Evolutionary conservation across 2,797 vertebrate genomes (phyloP).

Genomic region (Epinephelus coioides): DNA sequence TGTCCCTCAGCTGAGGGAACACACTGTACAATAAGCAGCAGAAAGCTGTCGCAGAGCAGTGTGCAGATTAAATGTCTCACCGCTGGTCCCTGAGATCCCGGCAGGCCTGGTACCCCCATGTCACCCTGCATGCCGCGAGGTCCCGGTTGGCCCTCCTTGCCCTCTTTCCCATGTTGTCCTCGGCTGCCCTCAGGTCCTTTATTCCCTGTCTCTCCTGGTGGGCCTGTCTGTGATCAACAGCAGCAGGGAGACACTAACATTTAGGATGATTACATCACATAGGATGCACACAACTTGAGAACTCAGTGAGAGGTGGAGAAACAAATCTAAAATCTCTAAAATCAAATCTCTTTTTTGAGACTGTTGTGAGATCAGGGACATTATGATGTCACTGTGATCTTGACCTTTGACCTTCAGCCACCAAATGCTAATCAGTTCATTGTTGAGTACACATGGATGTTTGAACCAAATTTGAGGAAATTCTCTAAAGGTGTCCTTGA

Average conservation of each 20-base stretch:
- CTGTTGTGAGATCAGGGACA: too few relatives aligned
- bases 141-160: constrained; percentile 88
- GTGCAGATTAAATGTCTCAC: constrained; percentile 80
- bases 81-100: constrained; percentile 89
- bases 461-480: too few relatives aligned
- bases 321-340: too few relatives aligned
- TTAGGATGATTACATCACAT: background rate
- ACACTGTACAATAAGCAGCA: background rate
- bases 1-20: background rate
- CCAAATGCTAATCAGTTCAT: too few relatives aligned
- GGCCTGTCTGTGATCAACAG: constrained; percentile 86
- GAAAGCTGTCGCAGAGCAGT: background rate
- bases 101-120: constrained; percentile 90
- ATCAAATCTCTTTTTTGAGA: too few relatives aligned
- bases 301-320: too few relatives aligned
- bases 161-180: constrained; percentile 91
- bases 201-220: constrained; percentile 91
- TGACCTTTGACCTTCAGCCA: too few relatives aligned
- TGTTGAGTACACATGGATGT: too few relatives aligned
- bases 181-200: constrained; percentile 92
- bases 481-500: too few relatives aligned
- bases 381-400: too few relatives aligned
- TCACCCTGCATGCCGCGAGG: constrained; percentile 95
- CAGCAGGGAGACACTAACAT: background rate
- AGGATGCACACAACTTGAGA: too few relatives aligned